Evolutionary conservation across 2,797 vertebrate genomes (phyloP).

Genomic region (Vipera latastei): DNA sequence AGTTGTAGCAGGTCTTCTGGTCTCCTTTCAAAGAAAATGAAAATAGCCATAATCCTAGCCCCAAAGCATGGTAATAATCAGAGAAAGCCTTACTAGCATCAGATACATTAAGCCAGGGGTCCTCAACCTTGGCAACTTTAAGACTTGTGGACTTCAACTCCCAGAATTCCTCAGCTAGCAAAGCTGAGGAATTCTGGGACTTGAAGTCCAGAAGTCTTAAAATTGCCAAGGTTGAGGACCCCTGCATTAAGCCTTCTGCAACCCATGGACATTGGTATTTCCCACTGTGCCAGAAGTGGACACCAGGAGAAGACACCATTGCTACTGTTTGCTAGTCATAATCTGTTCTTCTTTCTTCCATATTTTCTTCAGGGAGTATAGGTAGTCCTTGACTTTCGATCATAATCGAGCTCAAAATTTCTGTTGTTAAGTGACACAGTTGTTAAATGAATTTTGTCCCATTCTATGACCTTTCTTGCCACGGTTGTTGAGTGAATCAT

Average conservation of each 20-base stretch:
- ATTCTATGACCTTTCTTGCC: background rate
- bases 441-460: background rate
- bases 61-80: background rate
- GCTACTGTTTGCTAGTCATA: background rate
- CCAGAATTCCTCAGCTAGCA: too few relatives aligned
- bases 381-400: background rate
- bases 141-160: too few relatives aligned
- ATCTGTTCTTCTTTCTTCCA: background rate
- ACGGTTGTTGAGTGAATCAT: background rate
- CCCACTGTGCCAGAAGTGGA: background rate
- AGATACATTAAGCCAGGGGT: background rate
- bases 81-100: background rate
- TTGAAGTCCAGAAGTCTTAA: too few relatives aligned
- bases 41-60: background rate
- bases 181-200: too few relatives aligned
- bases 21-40: background rate
- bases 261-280: background rate
- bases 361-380: background rate
- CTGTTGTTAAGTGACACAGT: background rate
- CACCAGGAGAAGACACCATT: background rate
- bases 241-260: background rate
- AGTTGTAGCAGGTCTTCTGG: background rate
- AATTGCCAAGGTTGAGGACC: too few relatives aligned
- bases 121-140: too few relatives aligned
- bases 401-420: background rate